Conservation (phyloP, 2,797 vertebrate species). For the Coregonus sp. region DNA sequence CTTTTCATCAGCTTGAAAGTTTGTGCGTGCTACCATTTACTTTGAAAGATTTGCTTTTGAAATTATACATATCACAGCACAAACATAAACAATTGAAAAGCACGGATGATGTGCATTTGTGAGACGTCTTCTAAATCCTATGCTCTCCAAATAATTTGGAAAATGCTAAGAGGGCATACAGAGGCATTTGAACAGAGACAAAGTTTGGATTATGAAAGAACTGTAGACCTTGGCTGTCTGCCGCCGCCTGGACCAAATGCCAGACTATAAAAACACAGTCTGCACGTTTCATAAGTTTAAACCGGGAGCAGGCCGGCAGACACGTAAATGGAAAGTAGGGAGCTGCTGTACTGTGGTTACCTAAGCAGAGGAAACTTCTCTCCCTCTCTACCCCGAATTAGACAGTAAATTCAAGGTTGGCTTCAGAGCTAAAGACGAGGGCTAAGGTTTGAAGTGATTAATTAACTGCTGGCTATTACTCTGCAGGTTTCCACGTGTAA, state of each 20-base stretch:
- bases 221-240: constrained; percentile 26
- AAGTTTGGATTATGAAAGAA: constrained; percentile 34
- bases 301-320: constrained; percentile 36
- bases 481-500: constrained; percentile 35
- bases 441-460: constrained; percentile 37
- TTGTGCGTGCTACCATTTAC: neutral
- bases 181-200: constrained; percentile 18
- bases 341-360: constrained; percentile 50
- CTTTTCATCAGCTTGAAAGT: neutral
- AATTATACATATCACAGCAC: neutral
- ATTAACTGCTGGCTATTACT: constrained; percentile 39
- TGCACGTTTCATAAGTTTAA: constrained; percentile 34
- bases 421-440: constrained; percentile 14
- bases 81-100: no score
- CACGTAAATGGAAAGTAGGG: constrained; percentile 63
- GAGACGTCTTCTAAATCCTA: neutral
- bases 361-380: constrained; percentile 48
- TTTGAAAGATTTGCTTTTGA: neutral
- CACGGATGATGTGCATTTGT: neutral
- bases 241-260: constrained; percentile 10
- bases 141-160: constrained; percentile 5
- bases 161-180: constrained; percentile 17
- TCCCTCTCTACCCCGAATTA: constrained; percentile 5
- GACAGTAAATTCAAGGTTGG: constrained; percentile 44
- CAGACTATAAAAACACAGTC: constrained; percentile 46